Percentiles rank a stretch among this genome's conserved stretches.
Conservation (phyloP, 2,797 vertebrate species). For the Sebastes steindachneri region DNA sequence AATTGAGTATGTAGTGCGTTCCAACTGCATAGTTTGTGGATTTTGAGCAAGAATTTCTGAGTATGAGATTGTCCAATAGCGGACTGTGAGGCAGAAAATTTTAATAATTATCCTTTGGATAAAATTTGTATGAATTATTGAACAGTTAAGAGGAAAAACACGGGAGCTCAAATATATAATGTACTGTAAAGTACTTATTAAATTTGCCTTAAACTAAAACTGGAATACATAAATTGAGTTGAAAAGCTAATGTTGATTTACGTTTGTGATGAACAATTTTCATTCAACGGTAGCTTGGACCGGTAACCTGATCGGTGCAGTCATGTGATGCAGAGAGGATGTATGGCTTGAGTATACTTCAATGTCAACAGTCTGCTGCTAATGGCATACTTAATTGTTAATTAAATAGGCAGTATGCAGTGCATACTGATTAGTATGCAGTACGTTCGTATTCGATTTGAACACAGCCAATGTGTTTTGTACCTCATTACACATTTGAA, state of each 20-base stretch:
- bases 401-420: too few species aligned
- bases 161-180: not conserved
- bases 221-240: too few species aligned
- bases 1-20: not conserved
- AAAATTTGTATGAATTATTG: not conserved
- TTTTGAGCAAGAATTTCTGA: too few species aligned
- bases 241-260: too few species aligned
- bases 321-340: not conserved
- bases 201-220: too few species aligned
- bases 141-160: not conserved
- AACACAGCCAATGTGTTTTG: not conserved
- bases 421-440: too few species aligned
- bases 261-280: too few species aligned
- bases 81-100: not conserved
- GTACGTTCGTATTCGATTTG: not conserved
- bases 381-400: too few species aligned
- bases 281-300: not conserved
- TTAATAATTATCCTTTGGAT: not conserved
- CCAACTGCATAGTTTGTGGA: not conserved
- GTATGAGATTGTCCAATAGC: not conserved
- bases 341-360: not conserved
- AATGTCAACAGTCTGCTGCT: not conserved
- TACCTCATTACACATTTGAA: not conserved
- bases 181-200: not conserved
- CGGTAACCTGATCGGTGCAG: fast-evolving